These are phyloP conservation scores for Halisarca cf. caerulea DNA, from an alignment of 37 sponge, comb jelly and placozoan species.

Conservation along the genomic window DNA sequence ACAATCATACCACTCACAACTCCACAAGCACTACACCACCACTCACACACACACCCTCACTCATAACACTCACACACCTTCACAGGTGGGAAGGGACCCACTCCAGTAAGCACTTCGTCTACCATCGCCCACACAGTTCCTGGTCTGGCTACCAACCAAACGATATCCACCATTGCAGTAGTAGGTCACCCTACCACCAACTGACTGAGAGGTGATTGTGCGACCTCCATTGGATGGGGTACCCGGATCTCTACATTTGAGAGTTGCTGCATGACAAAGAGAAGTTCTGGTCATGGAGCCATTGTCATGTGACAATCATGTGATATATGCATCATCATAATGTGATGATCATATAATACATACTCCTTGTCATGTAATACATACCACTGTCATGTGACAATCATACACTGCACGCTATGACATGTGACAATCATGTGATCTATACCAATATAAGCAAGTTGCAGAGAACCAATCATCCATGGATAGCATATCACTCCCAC, in stretches of 20 bases:
- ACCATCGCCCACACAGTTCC: not conserved
- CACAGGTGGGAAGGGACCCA: constrained; percentile 38
- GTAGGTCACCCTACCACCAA: constrained; percentile 26
- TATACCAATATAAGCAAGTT: too few relatives aligned
- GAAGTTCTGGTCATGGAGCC: too few relatives aligned
- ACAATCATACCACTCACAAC: too few relatives aligned
- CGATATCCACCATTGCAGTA: constrained; percentile 40
- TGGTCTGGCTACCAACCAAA: constrained; percentile 26
- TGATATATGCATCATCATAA: too few relatives aligned
- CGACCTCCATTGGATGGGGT: constrained; percentile 18
- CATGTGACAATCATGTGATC: too few relatives aligned
- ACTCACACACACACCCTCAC: constrained; percentile 3
- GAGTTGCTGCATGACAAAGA: not conserved
- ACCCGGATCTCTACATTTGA: constrained; percentile 16
- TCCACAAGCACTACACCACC: too few relatives aligned
- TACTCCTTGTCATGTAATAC: too few relatives aligned
- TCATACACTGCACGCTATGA: too few relatives aligned
- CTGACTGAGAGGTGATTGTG: not conserved
- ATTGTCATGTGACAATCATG: constrained; percentile 25
- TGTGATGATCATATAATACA: too few relatives aligned
- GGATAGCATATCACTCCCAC: too few relatives aligned
- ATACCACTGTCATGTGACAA: too few relatives aligned
- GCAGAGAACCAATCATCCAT: too few relatives aligned
- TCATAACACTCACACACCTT: constrained; percentile 3
- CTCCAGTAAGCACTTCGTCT: constrained; percentile 28